Evolutionary conservation across 1,140 invertebrate genomes (phyloP).

Genomic region (Caenorhabditis inopinata): DNA sequence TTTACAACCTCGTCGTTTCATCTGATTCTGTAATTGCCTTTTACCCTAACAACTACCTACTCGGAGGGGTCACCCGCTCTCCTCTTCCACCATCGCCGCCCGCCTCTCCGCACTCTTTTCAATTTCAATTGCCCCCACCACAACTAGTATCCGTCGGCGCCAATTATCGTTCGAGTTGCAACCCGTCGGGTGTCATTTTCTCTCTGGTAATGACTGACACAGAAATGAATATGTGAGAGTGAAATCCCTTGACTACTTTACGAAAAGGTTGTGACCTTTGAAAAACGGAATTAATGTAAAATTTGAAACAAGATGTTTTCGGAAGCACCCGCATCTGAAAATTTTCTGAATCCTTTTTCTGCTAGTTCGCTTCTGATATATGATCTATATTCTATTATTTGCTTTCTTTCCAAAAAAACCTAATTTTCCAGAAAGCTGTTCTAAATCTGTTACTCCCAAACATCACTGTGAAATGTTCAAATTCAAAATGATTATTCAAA

Average conservation of each 20-base stretch:
- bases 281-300: conserved; percentile 8
- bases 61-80: not conserved
- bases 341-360: too few relatives aligned
- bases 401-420: too few relatives aligned
- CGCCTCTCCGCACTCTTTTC: not conserved
- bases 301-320: too few relatives aligned
- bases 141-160: conserved; percentile 10
- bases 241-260: not conserved
- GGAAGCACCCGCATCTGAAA: too few relatives aligned
- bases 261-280: conserved; percentile 3
- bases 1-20: conserved; percentile 17
- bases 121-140: not conserved
- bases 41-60: conserved; percentile 16
- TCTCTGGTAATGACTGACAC: conserved; percentile 30
- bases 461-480: too few relatives aligned
- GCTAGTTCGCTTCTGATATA: too few relatives aligned
- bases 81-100: not conserved
- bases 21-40: not conserved
- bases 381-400: too few relatives aligned
- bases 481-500: too few relatives aligned
- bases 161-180: conserved; percentile 32
- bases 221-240: not conserved
- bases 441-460: too few relatives aligned
- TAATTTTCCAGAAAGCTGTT: too few relatives aligned
- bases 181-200: conserved; percentile 23